Base-by-base conservation (phyloP, 2,113 vertebrate genomes). In the Lanius collurio region DNA sequence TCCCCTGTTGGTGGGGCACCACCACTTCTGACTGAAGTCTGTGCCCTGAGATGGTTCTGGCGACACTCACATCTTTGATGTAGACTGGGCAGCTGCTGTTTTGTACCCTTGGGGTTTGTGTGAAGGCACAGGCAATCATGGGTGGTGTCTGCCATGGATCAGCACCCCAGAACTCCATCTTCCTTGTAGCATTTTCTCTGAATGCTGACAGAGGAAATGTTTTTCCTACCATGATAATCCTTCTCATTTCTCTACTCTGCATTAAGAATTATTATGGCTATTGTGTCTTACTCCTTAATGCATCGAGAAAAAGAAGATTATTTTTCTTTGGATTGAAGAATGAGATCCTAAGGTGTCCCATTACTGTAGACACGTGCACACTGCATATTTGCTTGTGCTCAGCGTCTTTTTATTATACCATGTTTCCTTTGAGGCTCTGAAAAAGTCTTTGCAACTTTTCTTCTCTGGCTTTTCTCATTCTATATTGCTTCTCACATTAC, bases 61-160 rank as follows among this genome's bases (percentile, higher is more conserved):
- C 21, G n/a, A 11, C 35, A 19, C 42, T 92, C 30, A 17, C 3
- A 0, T 16, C 37, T 84, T 33, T 46, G 17, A 22, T 18, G 5
- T 12, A 65, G 24, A 7, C 27, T 55, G 49, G 67, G 50, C 42
- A 92, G 23, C 31, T 64, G 37, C 30, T 46, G 22, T 55, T 39
- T 52, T 5, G 15, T 24, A 8, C 13, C 24, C 18, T 15, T 76
- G 35, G 37, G n/a, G 21, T 55, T 56, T 76, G 22, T 62, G 37
- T 26, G 13, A 50, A 62, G 59, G 41, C 53, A 37, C 2, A 1
- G 10, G 13, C 1, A 2, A 8, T 18, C 73, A 26, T 1, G 1
- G 10, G 13, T 37, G 10, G 11, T 41, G 11, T 13, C 53, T 88
- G 53, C 41, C 50, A 14, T 23, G 22, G 31, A 50, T 68, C 74